Evolutionary conservation across 2,797 vertebrate genomes (phyloP), one percentile per base, ranked within the genome.

Genomic region (Channallabes apus): DNA sequence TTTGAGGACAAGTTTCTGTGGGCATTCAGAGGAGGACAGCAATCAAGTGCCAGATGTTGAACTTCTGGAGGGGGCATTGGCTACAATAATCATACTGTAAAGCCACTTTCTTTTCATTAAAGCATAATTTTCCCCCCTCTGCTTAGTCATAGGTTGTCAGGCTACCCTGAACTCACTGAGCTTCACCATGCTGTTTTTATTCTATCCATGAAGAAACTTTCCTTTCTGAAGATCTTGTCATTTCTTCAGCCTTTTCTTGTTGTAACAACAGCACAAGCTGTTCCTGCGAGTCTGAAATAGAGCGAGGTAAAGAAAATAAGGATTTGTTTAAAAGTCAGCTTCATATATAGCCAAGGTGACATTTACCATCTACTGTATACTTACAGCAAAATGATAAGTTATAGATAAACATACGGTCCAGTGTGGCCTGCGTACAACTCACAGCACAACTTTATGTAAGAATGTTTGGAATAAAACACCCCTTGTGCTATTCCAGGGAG

Each of bases 181-280:
- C 20, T 64, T 14, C 59, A 46, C 14, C 15, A 5, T 46, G 17
- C 17, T 65, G 61, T 20, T 51, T 65, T 27, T 51, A 29, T 67
- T 22, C 15, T 14, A 29, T 6, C 51, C 61, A 3, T 27, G 61
- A 80, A 46, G 35, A 65, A 64, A 65, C 24, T 18, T 80, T 80
- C 51, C 58, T 69, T 61, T 79, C 24, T 84, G 64, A 6, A 80
- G 18, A 41, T 11, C 65, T 59, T 35, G 76, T 80, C 54, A 68
- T 71, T 59, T 41, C 79, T 29, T 68, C n/a, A 59, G 65, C n/a
- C 64, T 61, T 71, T 56, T 69, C 54, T 71, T 80, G n/a, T 78
- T 18, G 4, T n/a, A 18, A 5, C 67, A 7, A 67, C 17, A 79
- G 58, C 35, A 51, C 76, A 51, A 69, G 76, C 76, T 46, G 62